phyloP scores from a whole-genome alignment of 1,140 invertebrate species.

The Drosophila tsacasi region DNA sequence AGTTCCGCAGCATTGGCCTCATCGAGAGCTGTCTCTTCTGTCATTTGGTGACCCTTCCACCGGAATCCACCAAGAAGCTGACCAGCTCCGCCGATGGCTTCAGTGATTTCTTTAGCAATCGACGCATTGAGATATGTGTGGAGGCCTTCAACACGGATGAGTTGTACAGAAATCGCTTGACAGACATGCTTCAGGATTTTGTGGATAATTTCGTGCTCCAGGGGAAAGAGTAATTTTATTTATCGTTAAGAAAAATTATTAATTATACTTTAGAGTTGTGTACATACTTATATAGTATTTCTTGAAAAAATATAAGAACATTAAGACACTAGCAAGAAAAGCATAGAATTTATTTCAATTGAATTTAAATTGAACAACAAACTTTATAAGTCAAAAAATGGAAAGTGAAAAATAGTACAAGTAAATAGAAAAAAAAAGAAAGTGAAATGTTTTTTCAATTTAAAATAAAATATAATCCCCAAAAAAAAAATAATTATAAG shows the following conservation, averaged over 20 bases:
- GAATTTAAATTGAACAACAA: too few relatives aligned
- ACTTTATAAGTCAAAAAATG: too few relatives aligned
- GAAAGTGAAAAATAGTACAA: too few relatives aligned
- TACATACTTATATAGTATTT: neutral
- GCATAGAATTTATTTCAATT: too few relatives aligned
- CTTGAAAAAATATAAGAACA: neutral
- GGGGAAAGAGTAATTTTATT: neutral
- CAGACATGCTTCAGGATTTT: constrained; percentile 86
- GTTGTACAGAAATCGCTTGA: constrained; percentile 81
- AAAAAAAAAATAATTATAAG: constrained; percentile 15
- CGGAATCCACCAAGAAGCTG: constrained; percentile 74
- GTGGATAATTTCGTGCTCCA: constrained; percentile 85
- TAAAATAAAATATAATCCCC: neutral
- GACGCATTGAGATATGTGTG: constrained; percentile 85
- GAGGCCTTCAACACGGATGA: constrained; percentile 83
- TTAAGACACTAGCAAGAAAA: too few relatives aligned
- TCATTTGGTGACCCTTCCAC: constrained; percentile 85
- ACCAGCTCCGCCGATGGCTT: constrained; percentile 82
- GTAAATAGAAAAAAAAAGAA: neutral
- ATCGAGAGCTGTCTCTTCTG: constrained; percentile 86
- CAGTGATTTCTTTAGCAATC: constrained; percentile 83
- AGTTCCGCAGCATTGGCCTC: constrained; percentile 85
- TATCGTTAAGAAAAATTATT: neutral
- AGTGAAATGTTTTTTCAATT: neutral
- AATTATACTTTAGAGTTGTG: neutral